phyloP scores from a whole-genome alignment of 2,113 vertebrate species.

The Malurus alboscapulatus region DNA sequence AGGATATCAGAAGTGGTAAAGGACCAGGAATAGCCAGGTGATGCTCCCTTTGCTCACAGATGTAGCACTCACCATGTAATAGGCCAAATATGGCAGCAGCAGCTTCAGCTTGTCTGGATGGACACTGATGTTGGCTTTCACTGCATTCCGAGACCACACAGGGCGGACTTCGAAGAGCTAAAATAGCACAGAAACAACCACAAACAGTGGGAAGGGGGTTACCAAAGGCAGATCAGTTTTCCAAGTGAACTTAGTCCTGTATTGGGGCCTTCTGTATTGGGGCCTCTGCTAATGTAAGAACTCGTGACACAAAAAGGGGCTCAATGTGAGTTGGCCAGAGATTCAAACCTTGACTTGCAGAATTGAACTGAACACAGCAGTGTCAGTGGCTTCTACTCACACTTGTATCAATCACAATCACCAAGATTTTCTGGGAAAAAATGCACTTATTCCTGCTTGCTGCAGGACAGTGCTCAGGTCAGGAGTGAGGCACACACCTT shows the following conservation, averaged over 20 bases:
- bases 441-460: background rate
- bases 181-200: background rate
- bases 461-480: background rate
- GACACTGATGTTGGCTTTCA: conserved; percentile 89
- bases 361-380: background rate
- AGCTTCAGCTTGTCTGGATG: conserved; percentile 96
- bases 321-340: background rate
- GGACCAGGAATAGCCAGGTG: background rate
- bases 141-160: conserved; percentile 91
- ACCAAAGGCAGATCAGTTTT: background rate
- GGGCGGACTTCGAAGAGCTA: conserved; percentile 90
- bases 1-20: background rate
- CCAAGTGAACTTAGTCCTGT: background rate
- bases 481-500: background rate
- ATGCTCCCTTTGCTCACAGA: background rate
- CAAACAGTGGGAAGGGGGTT: background rate
- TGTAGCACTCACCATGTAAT: conserved; percentile 87
- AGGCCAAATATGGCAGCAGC: conserved; percentile 86
- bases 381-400: background rate
- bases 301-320: background rate
- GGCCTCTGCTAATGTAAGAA: background rate
- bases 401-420: background rate
- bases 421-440: background rate
- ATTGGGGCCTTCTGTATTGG: accelerated
- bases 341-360: background rate